Evolutionary conservation across 2,888 invertebrate genomes (phyloP).

Genomic region (Pristionchus entomophagus): DNA sequence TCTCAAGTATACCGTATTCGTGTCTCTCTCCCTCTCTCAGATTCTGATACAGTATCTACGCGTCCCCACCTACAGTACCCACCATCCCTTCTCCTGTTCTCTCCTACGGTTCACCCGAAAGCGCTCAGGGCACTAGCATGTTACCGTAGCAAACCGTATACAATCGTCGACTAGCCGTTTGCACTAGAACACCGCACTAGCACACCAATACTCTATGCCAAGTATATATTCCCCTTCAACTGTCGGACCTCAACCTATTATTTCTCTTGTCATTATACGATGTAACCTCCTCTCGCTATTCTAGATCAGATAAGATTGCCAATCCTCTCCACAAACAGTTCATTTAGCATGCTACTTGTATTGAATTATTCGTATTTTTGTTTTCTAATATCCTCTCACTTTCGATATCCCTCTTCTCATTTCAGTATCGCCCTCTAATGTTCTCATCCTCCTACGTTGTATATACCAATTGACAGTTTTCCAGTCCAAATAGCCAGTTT

Average conservation of each 20-base stretch:
- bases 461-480: slow-evolving; percentile 32
- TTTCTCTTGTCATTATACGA: slow-evolving; percentile 12
- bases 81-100: not conserved
- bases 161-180: slow-evolving; percentile 31
- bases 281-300: not conserved
- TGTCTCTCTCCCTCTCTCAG: not conserved
- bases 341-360: slow-evolving; percentile 20
- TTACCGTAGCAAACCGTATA: slow-evolving; percentile 47
- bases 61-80: not conserved
- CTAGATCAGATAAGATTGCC: not conserved
- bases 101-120: slow-evolving; percentile 26
- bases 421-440: not conserved
- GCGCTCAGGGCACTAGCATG: slow-evolving; percentile 43
- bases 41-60: slow-evolving; percentile 27
- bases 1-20: slow-evolving; percentile 33
- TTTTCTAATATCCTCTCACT: not conserved
- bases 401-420: slow-evolving; percentile 13
- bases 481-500: slow-evolving; percentile 23
- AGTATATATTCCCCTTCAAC: not conserved
- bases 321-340: not conserved
- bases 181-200: slow-evolving; percentile 29
- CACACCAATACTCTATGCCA: slow-evolving; percentile 26
- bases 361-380: slow-evolving; percentile 7
- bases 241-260: slow-evolving; percentile 27
- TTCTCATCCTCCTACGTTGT: slow-evolving; percentile 35